These are phyloP conservation scores for Tupaia chinensis DNA, from an alignment of 2,113 vertebrate genomes.

Conservation along the genomic window DNA sequence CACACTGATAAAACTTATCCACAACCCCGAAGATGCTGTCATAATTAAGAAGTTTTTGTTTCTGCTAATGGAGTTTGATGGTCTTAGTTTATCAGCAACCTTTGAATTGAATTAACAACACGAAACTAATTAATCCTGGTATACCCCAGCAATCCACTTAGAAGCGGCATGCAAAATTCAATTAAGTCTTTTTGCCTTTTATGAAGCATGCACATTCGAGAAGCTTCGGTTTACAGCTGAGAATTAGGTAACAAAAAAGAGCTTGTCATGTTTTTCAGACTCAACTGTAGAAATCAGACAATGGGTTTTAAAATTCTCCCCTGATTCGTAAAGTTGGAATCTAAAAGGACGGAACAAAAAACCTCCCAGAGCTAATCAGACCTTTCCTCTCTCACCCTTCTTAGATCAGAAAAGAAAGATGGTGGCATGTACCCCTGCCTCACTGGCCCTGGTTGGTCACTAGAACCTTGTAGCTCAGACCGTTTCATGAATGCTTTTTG, in stretches of 20 bases:
- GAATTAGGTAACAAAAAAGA: slow-evolving; percentile 74
- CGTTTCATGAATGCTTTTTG: slow-evolving; percentile 65
- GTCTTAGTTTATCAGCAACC: slow-evolving; percentile 84
- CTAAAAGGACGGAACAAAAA: slow-evolving; percentile 62
- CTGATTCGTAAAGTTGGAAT: slow-evolving; percentile 58
- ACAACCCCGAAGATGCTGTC: slow-evolving; percentile 73
- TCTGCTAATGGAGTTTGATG: slow-evolving; percentile 81
- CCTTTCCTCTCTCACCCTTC: background rate
- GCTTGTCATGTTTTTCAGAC: slow-evolving; percentile 71
- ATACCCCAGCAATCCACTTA: slow-evolving; percentile 80
- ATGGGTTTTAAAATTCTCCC: slow-evolving; percentile 70
- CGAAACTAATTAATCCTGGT: slow-evolving; percentile 82
- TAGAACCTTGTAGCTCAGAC: background rate
- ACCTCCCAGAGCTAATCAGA: slow-evolving; percentile 33
- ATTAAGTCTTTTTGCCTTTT: slow-evolving; percentile 77
- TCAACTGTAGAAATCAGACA: slow-evolving; percentile 78
- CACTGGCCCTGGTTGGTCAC: background rate
- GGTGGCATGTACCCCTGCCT: background rate
- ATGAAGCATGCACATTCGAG: slow-evolving; percentile 67
- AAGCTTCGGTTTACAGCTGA: slow-evolving; percentile 69
- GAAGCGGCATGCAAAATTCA: slow-evolving; percentile 77
- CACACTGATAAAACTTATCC: slow-evolving; percentile 16
- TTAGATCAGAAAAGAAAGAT: slow-evolving; percentile 52
- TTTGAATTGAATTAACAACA: slow-evolving; percentile 84
- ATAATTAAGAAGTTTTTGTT: slow-evolving; percentile 83